Evolutionary conservation across 2,113 vertebrate species (phyloP).

Genomic region (Cricetomys ansorgei): DNA sequence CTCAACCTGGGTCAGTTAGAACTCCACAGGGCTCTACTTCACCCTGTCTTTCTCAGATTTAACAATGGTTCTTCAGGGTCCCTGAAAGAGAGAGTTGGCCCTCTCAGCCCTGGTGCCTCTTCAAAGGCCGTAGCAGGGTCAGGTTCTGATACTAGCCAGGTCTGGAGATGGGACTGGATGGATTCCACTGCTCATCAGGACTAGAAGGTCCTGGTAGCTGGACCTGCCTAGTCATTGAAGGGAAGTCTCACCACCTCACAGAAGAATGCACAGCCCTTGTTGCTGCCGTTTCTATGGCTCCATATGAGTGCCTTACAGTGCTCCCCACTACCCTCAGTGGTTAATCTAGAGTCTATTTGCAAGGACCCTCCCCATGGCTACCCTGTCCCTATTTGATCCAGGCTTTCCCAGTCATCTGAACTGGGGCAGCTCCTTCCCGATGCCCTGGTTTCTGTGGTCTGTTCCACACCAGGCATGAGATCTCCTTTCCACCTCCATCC

Average conservation of each 20-base stretch:
- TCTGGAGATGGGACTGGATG: rapidly evolving
- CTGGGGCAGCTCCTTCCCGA: background rate
- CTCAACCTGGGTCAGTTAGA: background rate
- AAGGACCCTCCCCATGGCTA: background rate
- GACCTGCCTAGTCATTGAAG: background rate
- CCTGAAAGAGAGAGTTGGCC: background rate
- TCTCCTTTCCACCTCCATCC: background rate
- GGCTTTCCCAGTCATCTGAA: background rate
- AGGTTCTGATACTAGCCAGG: background rate
- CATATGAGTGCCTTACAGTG: background rate
- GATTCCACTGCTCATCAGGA: background rate
- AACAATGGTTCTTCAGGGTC: background rate
- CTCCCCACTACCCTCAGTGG: too few species aligned
- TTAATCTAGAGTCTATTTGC: background rate
- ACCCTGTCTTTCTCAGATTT: too few species aligned
- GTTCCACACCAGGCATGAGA: background rate
- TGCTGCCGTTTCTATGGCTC: background rate
- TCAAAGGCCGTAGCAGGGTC: background rate
- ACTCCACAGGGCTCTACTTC: background rate
- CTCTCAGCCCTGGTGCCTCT: background rate
- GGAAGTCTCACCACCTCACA: background rate
- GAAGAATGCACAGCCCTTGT: background rate
- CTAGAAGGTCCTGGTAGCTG: rapidly evolving
- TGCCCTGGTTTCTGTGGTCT: too few species aligned
- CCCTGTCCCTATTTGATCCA: background rate